A percentile compares a stretch with the other conserved stretches of the same genome.
Evolutionary conservation across 1,140 invertebrate species (phyloP).

Genomic region (Frieseomelitta varia): DNA sequence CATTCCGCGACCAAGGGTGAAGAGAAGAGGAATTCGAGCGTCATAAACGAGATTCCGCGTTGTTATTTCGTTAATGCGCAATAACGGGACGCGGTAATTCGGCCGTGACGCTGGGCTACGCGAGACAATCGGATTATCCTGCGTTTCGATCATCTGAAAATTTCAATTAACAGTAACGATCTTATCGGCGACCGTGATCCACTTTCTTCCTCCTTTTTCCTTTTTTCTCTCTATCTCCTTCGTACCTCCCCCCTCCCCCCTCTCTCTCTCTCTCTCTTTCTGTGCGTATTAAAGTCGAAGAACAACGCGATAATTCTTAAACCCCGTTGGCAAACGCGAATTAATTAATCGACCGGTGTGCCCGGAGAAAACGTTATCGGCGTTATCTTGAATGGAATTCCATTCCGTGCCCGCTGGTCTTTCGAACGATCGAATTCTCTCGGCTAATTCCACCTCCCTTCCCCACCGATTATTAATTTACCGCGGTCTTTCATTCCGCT

Average conservation of each 20-base stretch:
- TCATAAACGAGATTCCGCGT: constrained; percentile 41
- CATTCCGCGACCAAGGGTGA: constrained; percentile 22
- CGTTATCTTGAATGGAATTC: constrained; percentile 15
- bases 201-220: background rate
- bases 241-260: background rate
- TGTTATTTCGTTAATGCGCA: constrained; percentile 63
- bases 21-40: constrained; percentile 24
- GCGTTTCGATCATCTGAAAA: constrained; percentile 62
- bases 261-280: too few species aligned
- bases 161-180: constrained; percentile 64
- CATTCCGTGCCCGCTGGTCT: background rate
- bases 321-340: constrained; percentile 13
- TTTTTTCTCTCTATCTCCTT: too few species aligned
- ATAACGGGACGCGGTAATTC: constrained; percentile 56
- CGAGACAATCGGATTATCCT: constrained; percentile 61
- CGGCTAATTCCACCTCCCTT: constrained; percentile 3
- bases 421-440: constrained; percentile 8
- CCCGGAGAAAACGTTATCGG: background rate
- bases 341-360: constrained; percentile 19
- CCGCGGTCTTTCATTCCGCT: background rate
- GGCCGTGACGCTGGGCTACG: background rate
- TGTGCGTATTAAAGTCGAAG: background rate
- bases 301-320: constrained; percentile 11
- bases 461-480: constrained; percentile 27
- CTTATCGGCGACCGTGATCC: constrained; percentile 31